Base-by-base conservation (phyloP, 2,888 invertebrate species). In the Heliconius cydno region DNA sequence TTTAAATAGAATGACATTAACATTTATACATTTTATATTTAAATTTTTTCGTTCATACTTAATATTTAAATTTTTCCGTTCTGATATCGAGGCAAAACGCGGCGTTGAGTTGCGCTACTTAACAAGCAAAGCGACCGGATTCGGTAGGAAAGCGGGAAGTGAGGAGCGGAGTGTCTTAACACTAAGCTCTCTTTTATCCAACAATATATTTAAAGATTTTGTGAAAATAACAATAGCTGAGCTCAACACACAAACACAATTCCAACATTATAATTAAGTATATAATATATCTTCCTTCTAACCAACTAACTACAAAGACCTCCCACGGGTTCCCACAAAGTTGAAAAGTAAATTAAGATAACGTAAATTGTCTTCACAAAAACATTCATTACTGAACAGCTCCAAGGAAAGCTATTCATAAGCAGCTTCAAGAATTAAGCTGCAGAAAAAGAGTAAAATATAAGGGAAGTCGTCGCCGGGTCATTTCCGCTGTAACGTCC, bases 401-500 rank as follows among this genome's bases (percentile, higher is more conserved):
- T 75, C 75, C 65, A 38, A 75, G 75, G 38, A 41, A 65, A 41
- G 75, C 75, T 46, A 75, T 75, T 75, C 75, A 75, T 41, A 75
- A 75, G 65, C 41, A 30, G 57, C 67, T 60, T 66, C 67, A 73
- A 78, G 78, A 78, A 73, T 78, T 78, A 78, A 74, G 73, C 67
- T 74, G 74, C 60, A 78, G 73, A 78, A 78, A 78, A 74, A 73
- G 73, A 74, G 73, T 73, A 67, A 78, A 52, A 67, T 66, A 52
- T 74, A 78, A 78, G 78, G 74, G 46, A 78, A 67, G 73, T 74
- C 67, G 52, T 30, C 72, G 73, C 52, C 73, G 73, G 57, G 73
- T 73, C 66, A 74, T 78, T 78, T 78, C 78, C 78, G 66, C 67
- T 57, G 13, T 74, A 78, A 67, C 67, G 66, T 67, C 74, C 78